Base-by-base conservation (phyloP, 2,113 vertebrate genomes). In the Delphinus delphis region DNA sequence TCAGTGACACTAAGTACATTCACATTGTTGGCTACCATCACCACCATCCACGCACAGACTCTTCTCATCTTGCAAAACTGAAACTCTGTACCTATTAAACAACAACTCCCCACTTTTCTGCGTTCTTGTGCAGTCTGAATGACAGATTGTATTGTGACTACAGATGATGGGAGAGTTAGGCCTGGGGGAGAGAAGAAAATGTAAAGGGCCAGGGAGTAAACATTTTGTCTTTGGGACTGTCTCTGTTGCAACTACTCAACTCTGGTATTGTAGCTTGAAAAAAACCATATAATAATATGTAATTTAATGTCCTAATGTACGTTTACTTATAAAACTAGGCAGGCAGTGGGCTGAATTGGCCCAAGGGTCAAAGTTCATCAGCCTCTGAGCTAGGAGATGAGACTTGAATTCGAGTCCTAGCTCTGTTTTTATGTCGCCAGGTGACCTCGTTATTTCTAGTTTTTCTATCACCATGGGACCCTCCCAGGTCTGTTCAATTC, bases 11-110 rank as follows among this genome's bases (percentile, higher is more conserved):
- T 11, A 33, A 20, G 74, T 2, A 6, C 9, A 6, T 2, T 33
- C 44, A 20, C 28, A 0, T 0, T 11, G 28, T 12, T 23, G 68
- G 9, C 8, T 10, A 9, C 2, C 5, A 26, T 10, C 41, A 18
- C 17, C 1, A 4, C 14, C 25, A 2, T 28, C 26, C 5, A 3
- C 15, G 15, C 8, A 10, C 44, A 50, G 44, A 11, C 74, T 6
- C 44, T 20, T 31, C 17, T 6, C 41, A 77, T 77, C 47, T 31
- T 33, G 74, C 44, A 33, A 21, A 77, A 53, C 74, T 53, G 74
- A 77, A 53, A 21, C 9, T 50, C 28, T 53, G 44, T 21, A 7
- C 47, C 74, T 53, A 53, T 53, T 77, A 53, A 53, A 53, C 44
- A 76, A 33, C 74, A 77, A 6, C 6, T 1, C 47, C 44, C 9